Base-by-base conservation (phyloP, 1,140 invertebrate genomes). In the Drosophila miranda region DNA sequence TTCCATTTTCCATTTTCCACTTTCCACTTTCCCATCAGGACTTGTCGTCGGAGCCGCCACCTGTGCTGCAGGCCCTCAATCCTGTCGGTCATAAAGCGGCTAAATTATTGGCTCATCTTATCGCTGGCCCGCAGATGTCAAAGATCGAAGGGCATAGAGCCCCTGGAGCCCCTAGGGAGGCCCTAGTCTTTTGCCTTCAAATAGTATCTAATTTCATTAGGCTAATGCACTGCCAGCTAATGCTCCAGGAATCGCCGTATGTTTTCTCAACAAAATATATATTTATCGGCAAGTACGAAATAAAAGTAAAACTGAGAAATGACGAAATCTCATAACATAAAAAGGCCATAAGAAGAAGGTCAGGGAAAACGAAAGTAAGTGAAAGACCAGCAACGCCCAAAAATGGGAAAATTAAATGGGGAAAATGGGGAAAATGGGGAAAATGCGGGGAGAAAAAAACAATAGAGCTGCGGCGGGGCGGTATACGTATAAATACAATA, bases 401-500 rank as follows among this genome's bases (percentile, higher is more conserved):
- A 82, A 77, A 81, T 77, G 23, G 23, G 23, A 26, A 26, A 77
- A 81, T 77, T 67, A 67, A 81, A 82, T 75, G 69, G 43, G 41
- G 41, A 43, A 46, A 19, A 19, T 19, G 26, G n/a, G 57, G 28
- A 69, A 49, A 81, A 82, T 75, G 69, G 38, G 41, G 41, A 43
- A 46, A 19, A 19, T 19, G 26, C 13, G 57, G 28, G 16, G 16
- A 16, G 16, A 16, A 69, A 49, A 51, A 34, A 34, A 34, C 16
- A 28, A 59, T 58, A 46, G 7, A 8, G 7, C 28, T 8, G 28
- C 28, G 8, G 2, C 30, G 44, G n/a, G 45, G 57, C 45, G 52
- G 57, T 51, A 51, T 66, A 70, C 73, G 71, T 69, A 84, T 69
- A 84, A 84, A 84, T 74, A 67, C 80, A 63, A 83, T 78, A 75